Base-by-base conservation (phyloP, 2,888 invertebrate species). In the Adelognathus sp. region DNA sequence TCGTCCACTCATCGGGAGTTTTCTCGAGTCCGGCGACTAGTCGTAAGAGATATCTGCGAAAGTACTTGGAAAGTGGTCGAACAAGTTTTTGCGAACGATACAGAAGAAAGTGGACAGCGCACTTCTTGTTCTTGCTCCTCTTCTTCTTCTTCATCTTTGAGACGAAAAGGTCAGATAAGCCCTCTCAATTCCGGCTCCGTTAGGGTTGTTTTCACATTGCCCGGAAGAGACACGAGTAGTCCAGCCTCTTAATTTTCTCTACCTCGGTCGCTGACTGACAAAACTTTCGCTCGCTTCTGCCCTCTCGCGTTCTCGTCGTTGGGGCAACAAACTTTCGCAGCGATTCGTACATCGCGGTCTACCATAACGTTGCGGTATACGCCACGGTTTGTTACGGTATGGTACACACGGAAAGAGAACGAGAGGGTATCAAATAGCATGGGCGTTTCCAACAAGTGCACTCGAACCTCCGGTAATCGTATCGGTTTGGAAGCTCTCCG, bases 241-340 rank as follows among this genome's bases (percentile, higher is more conserved):
- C 4, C 60, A 50, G 36, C 16, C 70, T 61, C 70, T 70, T 60
- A 70, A 61, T 70, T 70, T n/a, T n/a, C n/a, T 60, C 70, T 39
- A 24, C 14, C 50, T 39, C 36, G 16, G 27, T 60, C 46, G 9
- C 46, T 60, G 5, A 11, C 36, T 24, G 50, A 58, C 60, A 36
- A 60, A 70, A 50, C 24, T 50, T 60, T 18, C 16, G 9, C n/a
- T n/a, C n/a, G n/a, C n/a, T n/a, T n/a, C n/a, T n/a, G n/a, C n/a
- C n/a, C n/a, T 24, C 21, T 24, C 36, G 18, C 46, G 33, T 39
- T 50, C 36, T 39, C 60, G 27, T 60, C 27, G 31, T 18, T n/a
- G 31, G 31, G 58, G 24, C 50, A 33, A n/a, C 33, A 9, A 70
- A 46, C 33, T 58, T 60, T 24, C 18, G 24, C 2, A 29, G 36